Percentiles rank a stretch among this genome's conserved stretches.
Evolutionary conservation across 2,113 vertebrate genomes (phyloP).

Genomic region (Brachyhypopomus gauderio): DNA sequence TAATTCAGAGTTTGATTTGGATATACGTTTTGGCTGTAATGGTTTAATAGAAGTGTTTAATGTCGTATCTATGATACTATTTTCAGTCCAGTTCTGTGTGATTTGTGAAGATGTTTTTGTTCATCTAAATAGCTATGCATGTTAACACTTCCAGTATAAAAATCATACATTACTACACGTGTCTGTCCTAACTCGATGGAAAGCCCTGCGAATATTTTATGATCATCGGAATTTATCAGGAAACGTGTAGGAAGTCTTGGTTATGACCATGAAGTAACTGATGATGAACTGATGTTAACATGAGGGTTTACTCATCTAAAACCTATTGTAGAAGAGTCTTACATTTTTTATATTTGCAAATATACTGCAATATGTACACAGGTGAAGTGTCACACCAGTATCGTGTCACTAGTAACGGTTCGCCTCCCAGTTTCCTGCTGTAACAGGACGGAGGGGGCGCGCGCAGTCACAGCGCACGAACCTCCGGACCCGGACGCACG

Average conservation of each 20-base stretch:
- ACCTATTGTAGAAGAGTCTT: no score
- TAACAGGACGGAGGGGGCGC: no score
- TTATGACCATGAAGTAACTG: no score
- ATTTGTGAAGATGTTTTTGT: slow-evolving; percentile 49
- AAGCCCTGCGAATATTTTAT: no score
- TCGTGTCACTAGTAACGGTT: not conserved
- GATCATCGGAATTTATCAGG: no score
- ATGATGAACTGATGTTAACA: no score
- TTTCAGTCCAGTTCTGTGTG: slow-evolving; percentile 69
- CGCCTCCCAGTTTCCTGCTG: not conserved
- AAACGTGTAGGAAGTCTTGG: no score
- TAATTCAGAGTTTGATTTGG: not conserved
- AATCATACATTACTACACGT: not conserved
- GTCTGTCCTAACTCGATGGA: not conserved
- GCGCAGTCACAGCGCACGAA: no score
- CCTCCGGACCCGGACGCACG: no score
- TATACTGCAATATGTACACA: no score
- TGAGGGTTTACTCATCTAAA: no score
- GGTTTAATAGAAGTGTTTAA: slow-evolving; percentile 54
- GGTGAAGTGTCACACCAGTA: not conserved
- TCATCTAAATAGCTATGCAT: not conserved
- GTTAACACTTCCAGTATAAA: not conserved
- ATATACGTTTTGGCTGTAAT: not conserved
- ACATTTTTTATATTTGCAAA: no score
- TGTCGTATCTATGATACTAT: slow-evolving; percentile 36